phyloP scores from a whole-genome alignment of 1,140 invertebrate species.

The Ooceraea biroi region DNA sequence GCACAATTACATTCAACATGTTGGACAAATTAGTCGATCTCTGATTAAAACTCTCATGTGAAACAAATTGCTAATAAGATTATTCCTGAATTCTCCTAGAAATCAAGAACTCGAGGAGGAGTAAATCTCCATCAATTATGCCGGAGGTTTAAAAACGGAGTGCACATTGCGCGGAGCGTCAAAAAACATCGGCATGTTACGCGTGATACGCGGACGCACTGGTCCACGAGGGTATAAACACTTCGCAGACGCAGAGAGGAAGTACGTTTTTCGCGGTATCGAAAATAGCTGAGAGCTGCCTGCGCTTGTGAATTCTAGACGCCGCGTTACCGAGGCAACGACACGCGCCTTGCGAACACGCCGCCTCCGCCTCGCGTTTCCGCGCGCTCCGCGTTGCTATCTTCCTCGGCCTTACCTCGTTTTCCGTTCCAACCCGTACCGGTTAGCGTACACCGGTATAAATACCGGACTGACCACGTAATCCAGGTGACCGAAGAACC shows the following conservation, averaged over 20 bases:
- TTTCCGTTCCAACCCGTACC: constrained; percentile 30
- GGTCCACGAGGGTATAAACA: constrained; percentile 55
- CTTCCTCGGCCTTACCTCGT: constrained; percentile 50
- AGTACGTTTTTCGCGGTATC: constrained; percentile 67
- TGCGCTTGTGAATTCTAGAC: constrained; percentile 52
- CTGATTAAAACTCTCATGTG: too few species aligned
- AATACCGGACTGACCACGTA: constrained; percentile 47
- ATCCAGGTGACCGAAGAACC: constrained; percentile 24
- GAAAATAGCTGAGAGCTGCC: constrained; percentile 69
- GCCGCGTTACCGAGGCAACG: constrained; percentile 74
- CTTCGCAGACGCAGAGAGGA: constrained; percentile 30
- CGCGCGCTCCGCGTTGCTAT: constrained; percentile 33
- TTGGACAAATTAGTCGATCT: too few species aligned
- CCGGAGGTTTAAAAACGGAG: neutral
- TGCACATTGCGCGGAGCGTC: neutral
- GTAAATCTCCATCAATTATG: neutral
- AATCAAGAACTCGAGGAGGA: too few species aligned
- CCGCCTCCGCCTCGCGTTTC: constrained; percentile 40
- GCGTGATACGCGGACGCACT: neutral
- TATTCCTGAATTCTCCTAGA: too few species aligned
- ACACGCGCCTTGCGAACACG: constrained; percentile 64
- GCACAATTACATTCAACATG: too few species aligned
- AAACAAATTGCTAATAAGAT: too few species aligned
- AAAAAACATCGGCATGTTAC: constrained; percentile 5
- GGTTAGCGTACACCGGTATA: constrained; percentile 24